Evolutionary conservation across 2,888 invertebrate genomes (phyloP), one percentile per base, ranked within the genome.

Genomic region (Masnerella sp.): DNA sequence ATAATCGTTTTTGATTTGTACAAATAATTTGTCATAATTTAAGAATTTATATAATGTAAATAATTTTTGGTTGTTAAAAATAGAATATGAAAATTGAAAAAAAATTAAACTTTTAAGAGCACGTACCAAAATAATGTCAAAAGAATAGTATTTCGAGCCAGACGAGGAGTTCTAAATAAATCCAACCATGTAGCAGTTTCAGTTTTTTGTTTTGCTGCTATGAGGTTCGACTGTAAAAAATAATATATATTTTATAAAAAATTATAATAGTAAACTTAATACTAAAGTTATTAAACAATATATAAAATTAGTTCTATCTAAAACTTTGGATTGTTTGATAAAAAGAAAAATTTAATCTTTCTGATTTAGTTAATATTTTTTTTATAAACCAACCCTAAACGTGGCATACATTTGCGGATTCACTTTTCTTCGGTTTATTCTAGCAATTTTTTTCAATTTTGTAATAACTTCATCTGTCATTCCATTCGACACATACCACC

Each of bases 401-500:
- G 84, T 79, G 1, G 86, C 82, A 77, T 88, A 89, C 30, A 89
- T 80, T 40, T 82, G 80, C 0, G 88, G 86, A 65, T 89, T 87
- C 2, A 89, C 88, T 72, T 86, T 84, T 52, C 79, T 86, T 11
- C 84, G 80, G 77, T 90, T 90, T 30, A 89, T 81, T 75, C 82
- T 87, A 1, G 89, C 90, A 70, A 90, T 89, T 74, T 85, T 88
- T 74, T 87, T 87, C 68, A 90, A 80, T 71, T 90, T 90, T 49
- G 81, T 80, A 1, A 89, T 81, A 1, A 90, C 89, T 72, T 88
- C 84, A 30, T 89, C 88, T 9, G 86, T 81, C 77, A 85, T 87
- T 34, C 89, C 88, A 76, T 88, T 88, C 9, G 89, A 88, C 25
- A 90, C 83, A 73, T 89, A 87, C 90, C 90, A 90, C 61, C 90